Percentiles rank a stretch among this genome's conserved stretches.
Conservation (phyloP, 2,888 invertebrate species). For the Trichogramma dendrolimi region DNA sequence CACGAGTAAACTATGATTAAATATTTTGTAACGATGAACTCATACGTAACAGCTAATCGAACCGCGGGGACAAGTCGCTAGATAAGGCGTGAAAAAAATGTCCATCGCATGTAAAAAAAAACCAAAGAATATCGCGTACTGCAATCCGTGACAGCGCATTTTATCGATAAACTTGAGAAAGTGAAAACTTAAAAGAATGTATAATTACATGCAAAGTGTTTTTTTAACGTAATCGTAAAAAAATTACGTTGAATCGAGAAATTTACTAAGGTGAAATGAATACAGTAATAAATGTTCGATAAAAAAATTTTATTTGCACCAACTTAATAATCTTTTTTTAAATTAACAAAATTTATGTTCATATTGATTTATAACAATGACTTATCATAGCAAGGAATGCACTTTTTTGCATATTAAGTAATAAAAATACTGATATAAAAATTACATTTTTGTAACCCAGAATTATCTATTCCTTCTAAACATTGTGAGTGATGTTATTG, state of each 20-base stretch:
- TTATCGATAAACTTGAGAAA: too few relatives aligned
- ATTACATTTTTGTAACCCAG: constrained; percentile 9
- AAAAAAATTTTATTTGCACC: constrained; percentile 18
- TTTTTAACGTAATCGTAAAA: background rate
- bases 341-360: constrained; percentile 15
- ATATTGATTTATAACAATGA: constrained; percentile 16
- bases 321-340: constrained; percentile 6
- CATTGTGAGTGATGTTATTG: too few relatives aligned
- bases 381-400: constrained; percentile 11
- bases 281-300: background rate
- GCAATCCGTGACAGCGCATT: too few relatives aligned
- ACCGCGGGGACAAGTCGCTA: too few relatives aligned
- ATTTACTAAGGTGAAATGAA: background rate
- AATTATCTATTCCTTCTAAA: background rate
- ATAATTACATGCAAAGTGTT: background rate
- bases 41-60: too few relatives aligned
- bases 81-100: too few relatives aligned
- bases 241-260: background rate
- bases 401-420: constrained; percentile 8
- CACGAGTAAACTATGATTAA: too few relatives aligned
- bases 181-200: too few relatives aligned
- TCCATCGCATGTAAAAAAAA: too few relatives aligned
- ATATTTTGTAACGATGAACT: too few relatives aligned
- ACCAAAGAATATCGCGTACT: too few relatives aligned
- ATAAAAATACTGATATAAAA: constrained; percentile 13